Base-by-base conservation (phyloP, 1,140 invertebrate genomes). In the Nebria ingens region DNA sequence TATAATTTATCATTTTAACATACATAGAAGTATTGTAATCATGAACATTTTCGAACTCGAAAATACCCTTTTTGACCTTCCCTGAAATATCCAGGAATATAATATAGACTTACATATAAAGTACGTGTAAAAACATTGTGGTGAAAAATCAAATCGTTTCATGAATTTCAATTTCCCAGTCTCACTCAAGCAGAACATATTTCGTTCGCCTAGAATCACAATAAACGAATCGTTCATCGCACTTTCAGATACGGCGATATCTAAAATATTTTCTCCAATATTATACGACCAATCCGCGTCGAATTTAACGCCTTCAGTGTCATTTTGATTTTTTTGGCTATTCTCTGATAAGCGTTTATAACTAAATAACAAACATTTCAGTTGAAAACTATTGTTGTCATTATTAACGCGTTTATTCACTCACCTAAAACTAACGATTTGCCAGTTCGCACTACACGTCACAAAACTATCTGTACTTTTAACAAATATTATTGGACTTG, bases 101-200 rank as follows among this genome's bases (percentile, higher is more conserved):
- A 21, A 42, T 52, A 54, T 53, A 20, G 17, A 21, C 54, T 53
- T 80, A 80, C 87, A 81, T 64, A 83, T 79, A 52, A 82, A 72
- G 72, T 89, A 92, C 12, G 82, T 75, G 59, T 75, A 72, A 69
- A 87, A 84, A 68, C 85, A 89, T 52, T 84, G 73, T 1, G 89
- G 83, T 59, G 78, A 80, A 72, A 81, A 93, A 61, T 92, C 88
- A 52, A 93, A 80, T 66, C 84, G 83, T 64, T 91, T 91, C 70
- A 84, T 83, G 63, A 82, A 87, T 62, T 81, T 83, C 42, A 93
- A 70, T 29, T 79, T 72, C 21, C 87, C 88, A 54, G 77, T 82
- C 60, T 89, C 87, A 62, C 80, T 83, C 54, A 91, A 74, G 65
- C 84, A 89, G 64, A 82, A 90, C 2, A 92, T 70, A 71, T 84